A percentile compares a stretch with the other conserved stretches of the same genome.
phyloP scores from a whole-genome alignment of 2,888 invertebrate species.

The Spilarctia lutea region DNA sequence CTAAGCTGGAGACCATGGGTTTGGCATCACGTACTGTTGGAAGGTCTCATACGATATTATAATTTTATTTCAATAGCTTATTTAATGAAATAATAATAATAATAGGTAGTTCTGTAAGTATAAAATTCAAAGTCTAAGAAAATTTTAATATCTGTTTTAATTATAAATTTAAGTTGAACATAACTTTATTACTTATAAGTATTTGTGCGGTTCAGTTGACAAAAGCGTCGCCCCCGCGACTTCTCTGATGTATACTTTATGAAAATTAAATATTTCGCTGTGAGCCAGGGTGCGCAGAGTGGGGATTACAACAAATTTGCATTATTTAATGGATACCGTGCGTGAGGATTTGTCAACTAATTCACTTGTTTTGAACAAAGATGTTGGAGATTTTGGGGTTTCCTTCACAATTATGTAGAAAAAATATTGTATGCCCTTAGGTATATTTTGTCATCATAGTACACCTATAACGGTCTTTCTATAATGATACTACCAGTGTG shows the following conservation, averaged over 20 bases:
- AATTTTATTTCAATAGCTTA: neutral
- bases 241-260: slow-evolving; percentile 83
- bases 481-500: neutral
- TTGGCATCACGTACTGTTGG: too few relatives aligned
- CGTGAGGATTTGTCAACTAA: slow-evolving; percentile 82
- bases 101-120: neutral
- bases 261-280: slow-evolving; percentile 86
- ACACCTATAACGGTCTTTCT: neutral
- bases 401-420: neutral
- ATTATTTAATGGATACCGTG: slow-evolving; percentile 84
- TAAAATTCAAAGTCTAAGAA: neutral
- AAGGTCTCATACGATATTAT: neutral
- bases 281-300: slow-evolving; percentile 67
- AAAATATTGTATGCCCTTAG: neutral
- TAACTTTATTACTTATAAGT: slow-evolving; percentile 43
- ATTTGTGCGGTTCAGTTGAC: slow-evolving; percentile 53
- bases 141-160: slow-evolving; percentile 25
- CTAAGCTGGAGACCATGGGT: too few relatives aligned
- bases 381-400: slow-evolving; percentile 42
- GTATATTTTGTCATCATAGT: neutral
- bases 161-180: slow-evolving; percentile 40
- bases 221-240: slow-evolving; percentile 57
- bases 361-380: slow-evolving; percentile 66
- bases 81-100: neutral
- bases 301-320: slow-evolving; percentile 86